Evolutionary conservation across 2,797 vertebrate genomes (phyloP), one percentile per base, ranked within the genome.

Genomic region (Karalla daura): DNA sequence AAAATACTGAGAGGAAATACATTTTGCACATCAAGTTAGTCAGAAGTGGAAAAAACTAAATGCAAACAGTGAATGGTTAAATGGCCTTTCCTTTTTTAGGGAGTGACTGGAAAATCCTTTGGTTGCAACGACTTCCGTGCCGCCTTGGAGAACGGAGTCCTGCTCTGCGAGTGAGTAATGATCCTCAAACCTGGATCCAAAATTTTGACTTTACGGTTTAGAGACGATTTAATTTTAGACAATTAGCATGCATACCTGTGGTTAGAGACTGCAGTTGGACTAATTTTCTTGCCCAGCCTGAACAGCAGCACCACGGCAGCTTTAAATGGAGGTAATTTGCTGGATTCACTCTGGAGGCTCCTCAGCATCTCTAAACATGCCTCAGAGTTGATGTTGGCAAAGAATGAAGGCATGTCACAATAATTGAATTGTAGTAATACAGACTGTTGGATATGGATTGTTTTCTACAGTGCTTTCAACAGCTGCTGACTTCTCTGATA

Each of bases 111-210:
- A 65, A 98, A 97, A 88, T 86, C 73, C 7, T 99, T 99, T 88
- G 95, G 92, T 47, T 94, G 90, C 17, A 89, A 83, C 53, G 88
- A 96, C 82, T 99, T 99, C 70, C 94, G 97, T 63, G 94, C 95
- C 27, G 95, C 96, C 55, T 89, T 99, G 33, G 96, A 98, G 89
- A 96, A 97, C 64, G 97, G 97, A 74, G 91, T 98, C 58, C 88
- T 99, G 72, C 90, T 99, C 62, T 96, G 95, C 88, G 95, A 98
- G 97, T 98, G 84, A 97, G 96, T 97, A 40, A 49, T 18, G 28
- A 47, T 25, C 15, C 39, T 61, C 14, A 6, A 12, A 37, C 5
- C 41, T 25, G 1, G 1, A n/a, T n/a, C n/a, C n/a, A n/a, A 11
- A 5, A 3, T 15, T 7, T 47, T 36, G 11, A 49, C 18, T 49